A percentile compares a stretch with the other conserved stretches of the same genome.
Conservation (phyloP, 2,113 vertebrate genomes). For the Zosterops lateralis region DNA sequence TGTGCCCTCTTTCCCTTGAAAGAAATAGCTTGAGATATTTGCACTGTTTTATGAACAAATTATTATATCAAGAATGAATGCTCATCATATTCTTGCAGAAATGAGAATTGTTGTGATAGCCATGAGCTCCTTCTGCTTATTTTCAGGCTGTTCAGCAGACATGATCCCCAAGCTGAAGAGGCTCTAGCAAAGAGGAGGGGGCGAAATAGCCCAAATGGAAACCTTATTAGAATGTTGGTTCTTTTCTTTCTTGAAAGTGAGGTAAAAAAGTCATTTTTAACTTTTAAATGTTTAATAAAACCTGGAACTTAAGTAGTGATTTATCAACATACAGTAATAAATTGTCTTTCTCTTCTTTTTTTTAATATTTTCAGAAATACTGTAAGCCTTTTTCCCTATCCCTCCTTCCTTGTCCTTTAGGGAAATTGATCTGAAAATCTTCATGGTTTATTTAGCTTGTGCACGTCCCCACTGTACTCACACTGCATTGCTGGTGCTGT, state of each 20-base stretch:
- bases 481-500: neutral
- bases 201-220: conserved; percentile 96
- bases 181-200: conserved; percentile 95
- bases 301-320: neutral
- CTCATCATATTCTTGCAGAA: neutral
- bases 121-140: conserved; percentile 27
- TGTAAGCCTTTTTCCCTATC: neutral
- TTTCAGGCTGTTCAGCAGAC: conserved; percentile 90
- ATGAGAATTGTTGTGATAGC: conserved; percentile 14
- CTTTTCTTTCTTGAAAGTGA: conserved; percentile 99
- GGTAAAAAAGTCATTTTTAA: conserved; percentile 77
- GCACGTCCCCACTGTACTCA: neutral
- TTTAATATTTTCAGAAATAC: neutral
- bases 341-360: neutral
- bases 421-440: neutral
- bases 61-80: neutral
- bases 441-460: neutral
- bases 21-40: neutral
- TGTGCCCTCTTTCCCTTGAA: neutral
- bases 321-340: neutral
- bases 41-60: neutral
- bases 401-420: neutral
- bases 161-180: conserved; percentile 96
- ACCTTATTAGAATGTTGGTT: conserved; percentile 98
- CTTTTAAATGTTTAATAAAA: conserved; percentile 14